Base-by-base conservation (phyloP, 2,797 vertebrate species). In the Acomys russatus region DNA sequence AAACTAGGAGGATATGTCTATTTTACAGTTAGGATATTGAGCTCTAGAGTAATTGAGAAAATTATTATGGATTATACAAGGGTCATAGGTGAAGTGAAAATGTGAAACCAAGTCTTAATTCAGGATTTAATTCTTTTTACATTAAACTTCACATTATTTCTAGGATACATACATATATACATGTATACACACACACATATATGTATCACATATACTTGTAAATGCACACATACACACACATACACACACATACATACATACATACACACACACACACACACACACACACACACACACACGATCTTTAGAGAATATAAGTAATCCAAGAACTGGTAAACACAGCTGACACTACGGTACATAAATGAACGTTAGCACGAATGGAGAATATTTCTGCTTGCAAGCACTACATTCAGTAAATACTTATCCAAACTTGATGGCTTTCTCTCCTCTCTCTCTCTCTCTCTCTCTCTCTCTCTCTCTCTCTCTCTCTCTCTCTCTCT, bases 21-120 rank as follows among this genome's bases (percentile, higher is more conserved):
- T 88, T 92, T 94, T 89, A 8, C 44, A 86, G 59, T 89, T 33
- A 95, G 23, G 11, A 83, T 87, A 83, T 9, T 23, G 15, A 76
- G 23, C 4, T 92, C 66, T 12, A 71, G 23, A 78, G 73, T 73
- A 38, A 54, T 80, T 64, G 35, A 14, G 54, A 88, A 89, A 84
- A 28, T 63, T 74, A 64, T 33, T 49, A 25, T 10, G 84, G 35
- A 2, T 84, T 79, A 22, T 22, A 79, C 22, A 56, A 20, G 79
- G 1, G 23, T 80, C 18, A 87, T 54, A 94, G 22, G 71, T n/a
- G 30, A 89, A 80, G 5, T 5, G 63, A 61, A 18, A 76, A 70
- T 9, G 35, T 49, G 63, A 91, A 94, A 91, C 1, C n/a, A 90
- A 63, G 23, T 38, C 44, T 8, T 86, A 18, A 97, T 68, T 84